Evolutionary conservation across 2,797 vertebrate species (phyloP).

Genomic region (Macrochelys suwanniensis): DNA sequence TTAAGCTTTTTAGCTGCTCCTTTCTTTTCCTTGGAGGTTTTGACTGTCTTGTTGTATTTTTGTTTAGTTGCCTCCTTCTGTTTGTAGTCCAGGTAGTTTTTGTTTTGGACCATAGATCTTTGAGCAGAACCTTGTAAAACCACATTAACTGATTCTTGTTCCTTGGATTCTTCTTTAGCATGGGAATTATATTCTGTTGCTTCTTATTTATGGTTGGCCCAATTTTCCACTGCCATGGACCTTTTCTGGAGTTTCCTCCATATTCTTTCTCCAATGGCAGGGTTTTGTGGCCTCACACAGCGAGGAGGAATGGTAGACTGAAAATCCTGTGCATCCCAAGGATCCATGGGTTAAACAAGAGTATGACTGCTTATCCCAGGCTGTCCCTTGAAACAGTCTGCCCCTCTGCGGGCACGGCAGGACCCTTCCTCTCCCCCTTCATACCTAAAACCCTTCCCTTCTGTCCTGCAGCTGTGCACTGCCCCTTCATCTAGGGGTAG

Average conservation of each 20-base stretch:
- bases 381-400: not conserved
- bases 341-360: not conserved
- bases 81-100: slow-evolving; percentile 19
- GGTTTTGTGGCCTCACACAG: not conserved
- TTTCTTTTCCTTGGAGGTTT: not conserved
- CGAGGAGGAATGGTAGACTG: not conserved
- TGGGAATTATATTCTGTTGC: not conserved
- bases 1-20: not conserved
- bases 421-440: not conserved
- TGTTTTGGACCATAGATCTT: not conserved
- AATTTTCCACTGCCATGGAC: not conserved
- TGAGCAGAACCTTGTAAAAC: not conserved
- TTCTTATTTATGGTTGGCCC: not conserved
- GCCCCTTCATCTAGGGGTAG: not conserved
- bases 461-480: not conserved
- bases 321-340: not conserved
- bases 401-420: not conserved
- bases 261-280: not conserved
- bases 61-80: not conserved
- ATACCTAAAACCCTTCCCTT: not conserved
- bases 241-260: not conserved
- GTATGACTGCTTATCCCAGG: not conserved
- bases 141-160: not conserved
- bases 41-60: not conserved
- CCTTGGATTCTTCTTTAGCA: rapidly evolving